Evolutionary conservation across 2,888 invertebrate genomes (phyloP), one percentile per base, ranked within the genome.

Genomic region (Toxonevra muliebris): DNA sequence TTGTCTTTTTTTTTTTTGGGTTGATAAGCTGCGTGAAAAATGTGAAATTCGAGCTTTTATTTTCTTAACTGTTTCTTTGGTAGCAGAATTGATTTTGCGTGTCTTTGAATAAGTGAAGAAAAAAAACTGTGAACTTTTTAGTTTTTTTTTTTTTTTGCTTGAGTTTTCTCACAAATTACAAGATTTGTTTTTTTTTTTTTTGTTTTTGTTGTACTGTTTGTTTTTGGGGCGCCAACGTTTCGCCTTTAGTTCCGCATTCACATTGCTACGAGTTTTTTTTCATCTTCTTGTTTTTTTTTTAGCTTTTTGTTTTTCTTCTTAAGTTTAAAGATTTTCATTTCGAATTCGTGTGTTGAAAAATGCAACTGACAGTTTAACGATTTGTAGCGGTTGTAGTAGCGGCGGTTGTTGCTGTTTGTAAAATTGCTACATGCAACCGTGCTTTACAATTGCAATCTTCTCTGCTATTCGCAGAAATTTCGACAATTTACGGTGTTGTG

Each of bases 341-440:
- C 48, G 48, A 48, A n/a, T 48, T 15, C 15, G 58, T 50, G 64
- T 68, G 70, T 65, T n/a, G n/a, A 68, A 65, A 52, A 81, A 75
- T 76, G 78, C 76, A 76, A 77, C 75, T 82, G 80, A 80, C 80
- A 81, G 78, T 78, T 81, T 77, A 81, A 80, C 80, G 80, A 82
- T 81, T 81, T 81, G 82, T 79, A 77, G 76, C 77, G 75, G 30
- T 30, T 30, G 30, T 80, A 79, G 77, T 79, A 78, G 77, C 76
- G 70, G 76, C 76, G 67, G 69, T 71, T 48, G 48, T 48, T 15
- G 48, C 48, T 7, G 48, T 10, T 48, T 13, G 13, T 30, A n/a
- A 2, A 15, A 15, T 48, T 15, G 48, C 48, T 48, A 15, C 48
- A 30, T 30, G 30, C 30, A 30, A 30, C 30, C 30, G 30, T 30